Conservation (phyloP, 1,140 invertebrate genomes). For the Drosophila aff. region DNA sequence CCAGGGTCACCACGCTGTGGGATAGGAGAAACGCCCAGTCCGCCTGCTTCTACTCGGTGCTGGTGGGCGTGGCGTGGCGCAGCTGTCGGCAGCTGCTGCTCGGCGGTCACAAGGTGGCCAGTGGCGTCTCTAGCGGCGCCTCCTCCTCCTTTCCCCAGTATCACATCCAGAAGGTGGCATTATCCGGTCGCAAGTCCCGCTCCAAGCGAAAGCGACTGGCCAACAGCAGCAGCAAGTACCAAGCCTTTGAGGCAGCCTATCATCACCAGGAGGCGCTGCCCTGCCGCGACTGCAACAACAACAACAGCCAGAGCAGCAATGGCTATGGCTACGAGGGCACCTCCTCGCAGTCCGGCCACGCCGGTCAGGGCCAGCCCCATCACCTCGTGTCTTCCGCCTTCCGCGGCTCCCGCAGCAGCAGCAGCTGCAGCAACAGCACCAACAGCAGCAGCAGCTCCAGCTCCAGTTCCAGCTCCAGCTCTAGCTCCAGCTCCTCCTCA, state of each 20-base stretch:
- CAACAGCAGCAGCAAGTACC: conserved; percentile 63
- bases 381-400: conserved; percentile 78
- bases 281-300: conserved; percentile 72
- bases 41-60: conserved; percentile 89
- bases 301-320: conserved; percentile 58
- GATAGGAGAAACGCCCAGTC: conserved; percentile 92
- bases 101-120: conserved; percentile 22
- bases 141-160: conserved; percentile 52
- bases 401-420: conserved; percentile 79
- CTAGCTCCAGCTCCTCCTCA: conserved; percentile 57
- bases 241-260: conserved; percentile 64
- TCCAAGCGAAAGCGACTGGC: conserved; percentile 74
- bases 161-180: conserved; percentile 70
- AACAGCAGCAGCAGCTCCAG: conserved; percentile 56
- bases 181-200: conserved; percentile 66
- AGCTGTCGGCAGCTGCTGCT: conserved; percentile 52
- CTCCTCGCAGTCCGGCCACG: conserved; percentile 6
- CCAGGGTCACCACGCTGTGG: conserved; percentile 89
- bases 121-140: background rate
- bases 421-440: conserved; percentile 79
- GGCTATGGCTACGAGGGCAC: conserved; percentile 46
- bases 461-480: conserved; percentile 58
- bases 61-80: conserved; percentile 86
- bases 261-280: conserved; percentile 63
- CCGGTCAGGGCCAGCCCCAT: conserved; percentile 26